Evolutionary conservation across 2,113 vertebrate species (phyloP).

Genomic region (Myocastor coypus): DNA sequence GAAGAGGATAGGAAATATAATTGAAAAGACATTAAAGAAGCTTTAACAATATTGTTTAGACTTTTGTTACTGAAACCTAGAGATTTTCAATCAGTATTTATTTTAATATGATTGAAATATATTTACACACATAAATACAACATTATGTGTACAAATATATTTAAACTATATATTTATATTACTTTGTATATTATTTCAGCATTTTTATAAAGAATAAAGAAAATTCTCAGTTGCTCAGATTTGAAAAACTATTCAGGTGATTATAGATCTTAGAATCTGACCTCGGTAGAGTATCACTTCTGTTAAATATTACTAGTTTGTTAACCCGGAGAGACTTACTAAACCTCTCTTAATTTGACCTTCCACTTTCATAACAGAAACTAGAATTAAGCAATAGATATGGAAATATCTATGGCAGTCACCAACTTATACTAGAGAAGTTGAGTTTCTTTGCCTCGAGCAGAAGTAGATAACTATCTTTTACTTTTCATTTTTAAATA

Average conservation of each 20-base stretch:
- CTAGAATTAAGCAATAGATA: background rate
- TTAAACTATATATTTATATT: background rate
- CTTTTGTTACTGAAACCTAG: background rate
- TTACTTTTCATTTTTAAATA: background rate
- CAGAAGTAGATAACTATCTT: background rate
- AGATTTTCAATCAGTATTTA: background rate
- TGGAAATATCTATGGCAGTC: background rate
- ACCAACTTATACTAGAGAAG: background rate
- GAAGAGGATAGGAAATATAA: background rate
- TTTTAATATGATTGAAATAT: background rate
- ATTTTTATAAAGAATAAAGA: background rate
- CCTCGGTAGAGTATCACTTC: background rate
- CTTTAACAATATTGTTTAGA: background rate
- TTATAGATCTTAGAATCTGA: background rate
- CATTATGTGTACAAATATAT: too few relatives aligned
- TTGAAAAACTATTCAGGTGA: background rate
- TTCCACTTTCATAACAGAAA: background rate
- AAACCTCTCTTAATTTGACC: background rate
- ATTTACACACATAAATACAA: background rate
- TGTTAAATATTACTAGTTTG: background rate
- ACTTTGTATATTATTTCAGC: background rate
- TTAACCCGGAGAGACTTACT: background rate
- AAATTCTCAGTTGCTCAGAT: background rate
- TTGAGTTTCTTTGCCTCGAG: background rate
- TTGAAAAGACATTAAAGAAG: background rate